phyloP scores from a whole-genome alignment of 2,888 invertebrate species.

The Drosophila peninsularis region DNA sequence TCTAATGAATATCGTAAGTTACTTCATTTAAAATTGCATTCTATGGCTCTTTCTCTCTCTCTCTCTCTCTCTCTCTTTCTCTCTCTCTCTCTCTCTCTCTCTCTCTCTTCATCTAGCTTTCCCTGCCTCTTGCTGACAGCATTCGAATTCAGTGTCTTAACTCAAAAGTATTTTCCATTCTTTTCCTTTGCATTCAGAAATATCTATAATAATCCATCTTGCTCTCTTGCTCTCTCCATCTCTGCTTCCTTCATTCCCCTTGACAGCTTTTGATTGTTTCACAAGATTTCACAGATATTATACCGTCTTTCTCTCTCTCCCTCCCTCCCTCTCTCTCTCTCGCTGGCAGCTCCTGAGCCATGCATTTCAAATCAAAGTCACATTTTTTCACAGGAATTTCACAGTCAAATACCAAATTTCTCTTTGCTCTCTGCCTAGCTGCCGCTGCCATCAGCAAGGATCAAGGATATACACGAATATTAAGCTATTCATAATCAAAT shows the following conservation, averaged over 20 bases:
- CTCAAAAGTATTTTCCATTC: background rate
- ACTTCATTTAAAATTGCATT: too few relatives aligned
- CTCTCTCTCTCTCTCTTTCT: background rate
- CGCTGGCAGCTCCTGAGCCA: too few relatives aligned
- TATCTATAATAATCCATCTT: background rate
- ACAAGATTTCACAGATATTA: background rate
- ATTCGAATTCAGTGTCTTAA: background rate
- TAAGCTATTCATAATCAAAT: constrained; percentile 1
- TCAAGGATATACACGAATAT: background rate
- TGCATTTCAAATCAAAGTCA: background rate
- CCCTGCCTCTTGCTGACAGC: background rate
- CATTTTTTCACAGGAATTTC: background rate
- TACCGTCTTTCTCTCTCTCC: background rate
- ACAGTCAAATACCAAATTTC: background rate
- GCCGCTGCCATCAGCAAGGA: background rate
- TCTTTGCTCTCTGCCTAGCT: background rate
- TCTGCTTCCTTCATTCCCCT: too few relatives aligned
- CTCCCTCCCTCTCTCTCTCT: background rate
- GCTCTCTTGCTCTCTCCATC: background rate
- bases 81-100: background rate
- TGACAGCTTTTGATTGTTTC: background rate
- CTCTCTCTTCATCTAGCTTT: background rate
- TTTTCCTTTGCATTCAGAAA: background rate
- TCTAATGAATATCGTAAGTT: too few relatives aligned
- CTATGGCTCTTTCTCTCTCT: too few relatives aligned